phyloP scores from a whole-genome alignment of 2,797 vertebrate genomes.

The Scolopax rusticola region DNA sequence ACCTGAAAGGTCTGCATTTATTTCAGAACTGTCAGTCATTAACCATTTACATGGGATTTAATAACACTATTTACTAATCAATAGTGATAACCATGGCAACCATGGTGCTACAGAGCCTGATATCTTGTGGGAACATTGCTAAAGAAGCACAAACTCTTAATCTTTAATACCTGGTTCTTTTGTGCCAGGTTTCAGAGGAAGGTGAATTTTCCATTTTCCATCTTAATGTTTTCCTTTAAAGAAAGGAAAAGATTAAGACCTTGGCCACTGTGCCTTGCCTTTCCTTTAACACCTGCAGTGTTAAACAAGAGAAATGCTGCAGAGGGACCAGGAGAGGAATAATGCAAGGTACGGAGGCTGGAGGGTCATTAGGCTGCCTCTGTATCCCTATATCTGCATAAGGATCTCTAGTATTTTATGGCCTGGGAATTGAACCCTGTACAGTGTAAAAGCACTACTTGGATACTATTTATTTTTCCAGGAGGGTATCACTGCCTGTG shows the following conservation, averaged over 20 bases:
- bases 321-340: background rate
- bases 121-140: background rate
- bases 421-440: background rate
- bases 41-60: conserved; percentile 41
- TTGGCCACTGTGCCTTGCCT: background rate
- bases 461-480: background rate
- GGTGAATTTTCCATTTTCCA: background rate
- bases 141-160: conserved; percentile 22
- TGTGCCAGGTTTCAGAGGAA: background rate
- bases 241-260: background rate
- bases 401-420: background rate
- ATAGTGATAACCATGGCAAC: conserved; percentile 55
- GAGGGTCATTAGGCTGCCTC: background rate
- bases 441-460: background rate
- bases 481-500: background rate
- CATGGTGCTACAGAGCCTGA: background rate
- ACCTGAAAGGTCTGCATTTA: background rate
- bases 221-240: background rate
- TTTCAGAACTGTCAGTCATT: conserved; percentile 18
- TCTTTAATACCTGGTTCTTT: background rate
- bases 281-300: background rate
- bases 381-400: background rate
- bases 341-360: background rate
- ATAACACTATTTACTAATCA: conserved; percentile 43
- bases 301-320: background rate